Evolutionary conservation across 2,797 vertebrate genomes (phyloP).

Genomic region (Cyclura pinguis): DNA sequence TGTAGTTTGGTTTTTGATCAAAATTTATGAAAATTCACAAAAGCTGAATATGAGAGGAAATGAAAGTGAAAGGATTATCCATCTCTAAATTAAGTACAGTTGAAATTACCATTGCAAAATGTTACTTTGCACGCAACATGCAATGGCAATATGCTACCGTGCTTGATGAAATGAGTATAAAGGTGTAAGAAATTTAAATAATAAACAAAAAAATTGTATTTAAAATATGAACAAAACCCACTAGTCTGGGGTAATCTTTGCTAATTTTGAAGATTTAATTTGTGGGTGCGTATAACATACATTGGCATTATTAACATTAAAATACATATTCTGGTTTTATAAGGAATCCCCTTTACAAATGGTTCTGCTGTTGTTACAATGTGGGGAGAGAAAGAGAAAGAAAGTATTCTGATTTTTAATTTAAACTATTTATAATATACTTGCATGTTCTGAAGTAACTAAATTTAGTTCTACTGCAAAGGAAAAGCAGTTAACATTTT

Average conservation of each 20-base stretch:
- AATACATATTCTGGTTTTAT: not conserved
- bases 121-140: conserved; percentile 3
- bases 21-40: no score
- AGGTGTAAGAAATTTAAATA: not conserved
- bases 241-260: not conserved
- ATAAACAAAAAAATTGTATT: conserved; percentile 2
- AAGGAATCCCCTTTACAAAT: conserved; percentile 17
- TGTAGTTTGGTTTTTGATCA: no score
- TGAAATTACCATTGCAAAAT: not conserved
- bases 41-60: no score
- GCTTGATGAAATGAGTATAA: conserved; percentile 14
- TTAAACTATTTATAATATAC: not conserved
- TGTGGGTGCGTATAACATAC: conserved; percentile 11
- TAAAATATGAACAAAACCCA: conserved; percentile 28
- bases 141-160: conserved; percentile 10
- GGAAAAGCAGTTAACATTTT: not conserved
- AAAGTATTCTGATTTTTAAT: conserved; percentile 23
- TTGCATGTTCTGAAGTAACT: not conserved
- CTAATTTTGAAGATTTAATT: not conserved
- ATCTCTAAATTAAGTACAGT: not conserved
- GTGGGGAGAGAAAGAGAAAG: not conserved
- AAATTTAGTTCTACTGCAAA: not conserved
- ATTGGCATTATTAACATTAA: conserved; percentile 26
- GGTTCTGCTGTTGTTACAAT: conserved; percentile 26
- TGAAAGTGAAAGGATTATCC: no score